phyloP scores from a whole-genome alignment of 2,888 invertebrate genomes.

The Sarcophaga subvicina region DNA sequence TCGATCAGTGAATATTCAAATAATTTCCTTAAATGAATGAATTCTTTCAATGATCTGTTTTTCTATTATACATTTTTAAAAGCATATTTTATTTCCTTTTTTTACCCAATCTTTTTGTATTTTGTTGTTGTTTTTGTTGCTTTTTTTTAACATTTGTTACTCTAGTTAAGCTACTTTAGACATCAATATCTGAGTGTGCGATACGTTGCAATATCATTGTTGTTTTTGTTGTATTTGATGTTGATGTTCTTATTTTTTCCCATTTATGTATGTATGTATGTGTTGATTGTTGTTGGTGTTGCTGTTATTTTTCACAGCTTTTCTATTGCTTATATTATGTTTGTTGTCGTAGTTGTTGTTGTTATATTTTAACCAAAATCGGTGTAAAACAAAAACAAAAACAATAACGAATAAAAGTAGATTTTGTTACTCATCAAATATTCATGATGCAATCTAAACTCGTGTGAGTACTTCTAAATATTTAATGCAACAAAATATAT shows the following conservation, averaged over 20 bases:
- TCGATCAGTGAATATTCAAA: too few species aligned
- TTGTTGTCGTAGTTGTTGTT: conserved; percentile 12
- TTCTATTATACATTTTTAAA: conserved; percentile 21
- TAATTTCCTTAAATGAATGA: neutral
- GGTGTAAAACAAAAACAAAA: conserved; percentile 17
- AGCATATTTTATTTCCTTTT: conserved; percentile 37
- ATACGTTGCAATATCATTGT: neutral
- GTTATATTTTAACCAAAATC: conserved; percentile 27
- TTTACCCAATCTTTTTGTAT: neutral
- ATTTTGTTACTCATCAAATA: conserved; percentile 75
- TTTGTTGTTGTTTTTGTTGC: neutral
- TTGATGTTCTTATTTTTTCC: conserved; percentile 34
- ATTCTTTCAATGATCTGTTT: neutral
- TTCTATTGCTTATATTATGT: neutral
- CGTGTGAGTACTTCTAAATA: conserved; percentile 82
- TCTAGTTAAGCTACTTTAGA: conserved; percentile 63
- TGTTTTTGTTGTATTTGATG: conserved; percentile 19
- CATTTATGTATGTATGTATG: conserved; percentile 22
- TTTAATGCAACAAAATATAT: conserved; percentile 73
- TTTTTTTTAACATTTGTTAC: conserved; percentile 50
- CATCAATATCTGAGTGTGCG: conserved; percentile 55
- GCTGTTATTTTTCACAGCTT: conserved; percentile 16
- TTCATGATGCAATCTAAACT: conserved; percentile 82
- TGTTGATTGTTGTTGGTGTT: conserved; percentile 20
- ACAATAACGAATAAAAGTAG: conserved; percentile 34